phyloP scores from a whole-genome alignment of 2,113 vertebrate species.

The Mesembrinibis cayennensis region DNA sequence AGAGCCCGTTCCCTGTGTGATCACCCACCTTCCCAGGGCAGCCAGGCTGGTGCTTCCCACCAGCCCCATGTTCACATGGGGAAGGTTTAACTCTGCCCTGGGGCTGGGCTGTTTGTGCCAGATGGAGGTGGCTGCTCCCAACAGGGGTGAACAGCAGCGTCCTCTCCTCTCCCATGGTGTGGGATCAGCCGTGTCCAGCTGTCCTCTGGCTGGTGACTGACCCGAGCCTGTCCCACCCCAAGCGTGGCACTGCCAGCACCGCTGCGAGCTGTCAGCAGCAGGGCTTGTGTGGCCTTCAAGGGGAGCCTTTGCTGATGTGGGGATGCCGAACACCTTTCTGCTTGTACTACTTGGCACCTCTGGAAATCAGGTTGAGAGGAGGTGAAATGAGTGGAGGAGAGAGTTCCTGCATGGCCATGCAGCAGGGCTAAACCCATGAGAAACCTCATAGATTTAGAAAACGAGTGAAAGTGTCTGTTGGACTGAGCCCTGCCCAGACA shows the following conservation, averaged over 20 bases:
- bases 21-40: not conserved
- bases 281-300: not conserved
- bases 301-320: not conserved
- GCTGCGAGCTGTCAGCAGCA: not conserved
- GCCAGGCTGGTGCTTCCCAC: not conserved
- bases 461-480: accelerated
- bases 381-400: not conserved
- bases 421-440: not conserved
- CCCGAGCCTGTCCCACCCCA: not conserved
- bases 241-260: accelerated
- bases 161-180: not conserved
- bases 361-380: not conserved
- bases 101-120: not conserved
- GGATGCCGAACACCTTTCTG: not conserved
- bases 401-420: not conserved
- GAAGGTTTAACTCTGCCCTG: not conserved
- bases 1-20: too few relatives aligned
- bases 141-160: not conserved
- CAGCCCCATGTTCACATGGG: too few relatives aligned
- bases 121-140: not conserved
- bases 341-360: not conserved
- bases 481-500: not conserved
- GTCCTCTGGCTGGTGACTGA: not conserved
- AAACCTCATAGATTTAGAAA: not conserved
- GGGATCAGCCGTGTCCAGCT: not conserved